Conservation (phyloP, 2,113 vertebrate genomes). For the Cryptotis parvus region DNA sequence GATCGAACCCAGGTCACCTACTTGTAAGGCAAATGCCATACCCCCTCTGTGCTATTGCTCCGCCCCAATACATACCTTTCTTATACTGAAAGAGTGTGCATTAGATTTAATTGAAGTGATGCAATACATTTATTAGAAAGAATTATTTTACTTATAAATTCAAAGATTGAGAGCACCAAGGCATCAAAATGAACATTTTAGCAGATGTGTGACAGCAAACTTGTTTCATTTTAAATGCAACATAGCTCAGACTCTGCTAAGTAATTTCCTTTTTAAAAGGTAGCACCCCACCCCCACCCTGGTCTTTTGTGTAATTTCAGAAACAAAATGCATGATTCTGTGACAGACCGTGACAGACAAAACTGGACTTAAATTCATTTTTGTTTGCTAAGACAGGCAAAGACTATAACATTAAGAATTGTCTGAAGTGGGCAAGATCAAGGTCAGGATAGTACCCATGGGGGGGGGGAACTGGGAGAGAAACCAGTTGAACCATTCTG, state of each 20-base stretch:
- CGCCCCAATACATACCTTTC: not conserved
- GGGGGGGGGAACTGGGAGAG: slow-evolving; percentile 48
- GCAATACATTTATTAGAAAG: slow-evolving; percentile 19
- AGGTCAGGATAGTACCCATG: slow-evolving; percentile 53
- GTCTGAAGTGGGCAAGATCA: slow-evolving; percentile 60
- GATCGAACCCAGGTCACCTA: no score
- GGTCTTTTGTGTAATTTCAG: slow-evolving; percentile 67
- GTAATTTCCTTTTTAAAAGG: slow-evolving; percentile 53
- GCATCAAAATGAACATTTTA: not conserved
- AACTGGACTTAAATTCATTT: slow-evolving; percentile 31
- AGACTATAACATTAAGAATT: slow-evolving; percentile 64
- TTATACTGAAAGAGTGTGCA: not conserved
- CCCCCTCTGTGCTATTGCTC: no score
- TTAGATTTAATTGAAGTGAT: slow-evolving; percentile 11
- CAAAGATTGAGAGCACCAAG: not conserved
- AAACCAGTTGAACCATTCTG: slow-evolving; percentile 37
- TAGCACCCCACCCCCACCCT: slow-evolving; percentile 1
- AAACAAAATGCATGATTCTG: slow-evolving; percentile 66
- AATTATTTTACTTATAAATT: not conserved
- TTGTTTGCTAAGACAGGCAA: slow-evolving; percentile 70
- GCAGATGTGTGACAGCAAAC: not conserved
- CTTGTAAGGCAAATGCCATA: no score
- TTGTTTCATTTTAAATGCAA: slow-evolving; percentile 47
- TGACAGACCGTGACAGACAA: slow-evolving; percentile 48
- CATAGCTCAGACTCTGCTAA: slow-evolving; percentile 50